Conservation (phyloP, 2,113 vertebrate species). For the Neolamprologus hecqui region DNA sequence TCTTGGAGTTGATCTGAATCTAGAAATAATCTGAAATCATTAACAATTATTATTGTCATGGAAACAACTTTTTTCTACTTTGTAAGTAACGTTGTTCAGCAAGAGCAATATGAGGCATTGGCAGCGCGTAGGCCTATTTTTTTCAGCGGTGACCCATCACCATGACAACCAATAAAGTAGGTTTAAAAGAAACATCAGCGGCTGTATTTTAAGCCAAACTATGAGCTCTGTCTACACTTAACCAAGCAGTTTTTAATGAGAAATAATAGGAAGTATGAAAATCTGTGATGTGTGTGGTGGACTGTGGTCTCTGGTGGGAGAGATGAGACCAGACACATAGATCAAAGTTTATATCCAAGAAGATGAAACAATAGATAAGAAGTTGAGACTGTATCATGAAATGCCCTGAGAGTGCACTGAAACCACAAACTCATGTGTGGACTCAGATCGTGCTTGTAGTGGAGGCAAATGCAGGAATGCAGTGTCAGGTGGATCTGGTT, state of each 20-base stretch:
- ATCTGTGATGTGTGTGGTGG: neutral
- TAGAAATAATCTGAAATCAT: neutral
- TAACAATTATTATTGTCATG: neutral
- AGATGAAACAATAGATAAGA: neutral
- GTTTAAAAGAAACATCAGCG: neutral
- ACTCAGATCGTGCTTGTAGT: neutral
- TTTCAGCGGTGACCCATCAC: neutral
- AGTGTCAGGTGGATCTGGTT: neutral
- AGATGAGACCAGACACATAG: neutral
- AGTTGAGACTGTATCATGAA: neutral
- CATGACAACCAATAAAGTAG: neutral
- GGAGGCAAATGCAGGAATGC: neutral
- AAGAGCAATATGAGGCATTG: neutral
- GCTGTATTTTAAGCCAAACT: neutral
- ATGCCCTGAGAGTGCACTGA: neutral
- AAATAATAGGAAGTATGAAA: neutral
- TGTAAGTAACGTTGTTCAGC: neutral
- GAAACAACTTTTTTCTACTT: neutral
- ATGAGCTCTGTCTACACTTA: neutral
- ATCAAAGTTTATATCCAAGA: neutral
- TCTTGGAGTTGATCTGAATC: neutral
- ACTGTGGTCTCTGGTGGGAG: neutral
- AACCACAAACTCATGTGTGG: neutral
- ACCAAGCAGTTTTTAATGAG: neutral
- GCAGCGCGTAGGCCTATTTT: neutral